Evolutionary conservation across 2,888 invertebrate species (phyloP), one percentile per base, ranked within the genome.

Genomic region (Cheilosia vernalis): DNA sequence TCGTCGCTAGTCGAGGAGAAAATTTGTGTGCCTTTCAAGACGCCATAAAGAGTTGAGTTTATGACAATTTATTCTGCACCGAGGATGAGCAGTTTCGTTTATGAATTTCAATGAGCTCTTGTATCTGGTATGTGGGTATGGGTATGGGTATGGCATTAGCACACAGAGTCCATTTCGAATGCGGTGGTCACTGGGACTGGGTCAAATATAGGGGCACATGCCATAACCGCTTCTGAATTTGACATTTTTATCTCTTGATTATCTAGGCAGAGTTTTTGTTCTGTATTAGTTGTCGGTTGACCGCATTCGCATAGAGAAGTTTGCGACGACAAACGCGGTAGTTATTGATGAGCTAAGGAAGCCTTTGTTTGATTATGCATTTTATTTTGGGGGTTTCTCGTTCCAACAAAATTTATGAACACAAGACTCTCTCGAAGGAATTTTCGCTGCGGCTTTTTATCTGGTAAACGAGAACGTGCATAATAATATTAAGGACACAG

Each of bases 1-100:
- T 84, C 84, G 84, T 60, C 79, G 84, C 84, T 70, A 84, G 79
- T 84, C 79, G 64, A 79, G 83, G 58, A 56, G 83, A 84, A 84
- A 84, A 84, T 84, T 84, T 84, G 84, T 84, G 74, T 80, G 73
- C 84, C 84, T 79, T 84, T 79, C 80, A 84, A 84, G 84, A 74
- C 80, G 69, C 79, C 70, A 78, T 83, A 84, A 84, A 84, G 80
- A 84, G 84, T 80, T 58, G 70, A 84, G 80, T 84, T 84, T 84
- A 84, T 80, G 69, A 84, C 79, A 84, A 84, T 84, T 84, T 84
- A 84, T 84, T 84, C 79, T 33, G 47, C 74, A 61, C 58, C 69
- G 70, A 79, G 84, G 80, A 84, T 80, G 80, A 84, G 84, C 74
- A 76, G 74, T 79, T 79, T 84, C 84, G 69, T 70, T 84, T 84